Evolutionary conservation across 92 coral and sea anemone genomes (phyloP), one percentile per base, ranked within the genome.

Genomic region (Epizoanthus stellaris): DNA sequence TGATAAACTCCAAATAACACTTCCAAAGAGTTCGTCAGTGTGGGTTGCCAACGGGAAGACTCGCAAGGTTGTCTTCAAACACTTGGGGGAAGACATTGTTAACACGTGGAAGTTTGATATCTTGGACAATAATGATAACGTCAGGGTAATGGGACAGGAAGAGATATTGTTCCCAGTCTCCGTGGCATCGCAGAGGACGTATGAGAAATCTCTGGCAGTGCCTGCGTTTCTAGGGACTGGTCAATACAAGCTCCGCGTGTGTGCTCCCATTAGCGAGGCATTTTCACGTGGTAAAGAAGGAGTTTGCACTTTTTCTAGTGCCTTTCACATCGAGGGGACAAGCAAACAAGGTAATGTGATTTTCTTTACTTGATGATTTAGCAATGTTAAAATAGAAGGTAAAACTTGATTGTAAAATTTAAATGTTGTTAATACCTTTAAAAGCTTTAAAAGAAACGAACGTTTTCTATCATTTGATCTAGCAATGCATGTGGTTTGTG

Each of bases 21-120:
- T 82, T 30, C 97, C 97, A 3, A 82, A 88, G 68, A 38, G 84
- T 3, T 67, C 91, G 4, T 86, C 91, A 49, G 56, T 93, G 57
- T 93, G 97, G 97, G 93, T 91, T 20, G 89, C 94, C 3, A 93
- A 93, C 77, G 95, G 89, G 16, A 93, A 86, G 59, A 4, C 87
- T 25, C 85, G 97, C 43, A 68, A 69, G 38, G 87, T 93, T 9
- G 54, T 66, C 2, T 91, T 93, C 64, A 80, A 67, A 12, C 85
- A 73, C 68, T 69, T 38, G 20, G 89, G 90, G n/a, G 90, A 76
- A 16, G 87, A 86, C 3, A 45, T 42, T 43, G 88, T 85, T 4
- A 90, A 91, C 82, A 68, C 65, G 0, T 93, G 97, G 97, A 80
- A 16, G 21, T 17, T 87, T 19, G 87, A 77, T 47, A 52, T 93